Conservation (phyloP, 2,113 vertebrate species). For the Misgurnus mizolepis region DNA sequence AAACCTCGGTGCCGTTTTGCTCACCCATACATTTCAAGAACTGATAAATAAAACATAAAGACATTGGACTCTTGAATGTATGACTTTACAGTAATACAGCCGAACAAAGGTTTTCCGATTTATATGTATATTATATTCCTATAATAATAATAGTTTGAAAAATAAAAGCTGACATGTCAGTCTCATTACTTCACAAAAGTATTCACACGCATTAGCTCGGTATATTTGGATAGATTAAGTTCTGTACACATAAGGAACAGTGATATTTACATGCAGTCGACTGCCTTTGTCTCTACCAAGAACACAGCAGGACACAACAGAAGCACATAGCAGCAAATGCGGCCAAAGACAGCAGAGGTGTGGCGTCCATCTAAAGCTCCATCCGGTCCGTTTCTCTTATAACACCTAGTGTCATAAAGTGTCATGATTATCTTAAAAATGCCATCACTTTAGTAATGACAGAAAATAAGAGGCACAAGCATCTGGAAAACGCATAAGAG, state of each 20-base stretch:
- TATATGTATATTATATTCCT: conserved; percentile 64
- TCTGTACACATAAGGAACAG: conserved; percentile 69
- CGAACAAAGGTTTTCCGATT: conserved; percentile 54
- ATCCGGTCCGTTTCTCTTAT: conserved; percentile 23
- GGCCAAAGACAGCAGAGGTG: conserved; percentile 50
- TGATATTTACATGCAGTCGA: conserved; percentile 71
- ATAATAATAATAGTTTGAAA: conserved; percentile 64
- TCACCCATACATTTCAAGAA: conserved; percentile 51
- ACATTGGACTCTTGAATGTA: conserved; percentile 50
- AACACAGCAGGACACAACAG: conserved; percentile 63
- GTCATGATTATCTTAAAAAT: conserved; percentile 17
- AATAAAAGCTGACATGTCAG: conserved; percentile 67
- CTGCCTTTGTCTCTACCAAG: conserved; percentile 62
- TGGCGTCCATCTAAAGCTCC: conserved; percentile 52
- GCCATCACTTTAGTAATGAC: not conserved
- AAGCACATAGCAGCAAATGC: conserved; percentile 64
- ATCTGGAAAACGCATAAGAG: not conserved
- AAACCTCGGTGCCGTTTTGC: conserved; percentile 50
- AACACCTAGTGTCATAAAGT: conserved; percentile 50
- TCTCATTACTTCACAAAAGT: conserved; percentile 64
- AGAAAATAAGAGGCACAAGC: conserved; percentile 8
- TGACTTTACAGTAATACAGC: conserved; percentile 51
- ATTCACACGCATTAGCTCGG: conserved; percentile 66
- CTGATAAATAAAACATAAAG: conserved; percentile 47
- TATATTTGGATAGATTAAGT: conserved; percentile 62